These are phyloP conservation scores for Erethizon dorsatum DNA, from an alignment of 2,797 vertebrate genomes.

Conservation along the genomic window DNA sequence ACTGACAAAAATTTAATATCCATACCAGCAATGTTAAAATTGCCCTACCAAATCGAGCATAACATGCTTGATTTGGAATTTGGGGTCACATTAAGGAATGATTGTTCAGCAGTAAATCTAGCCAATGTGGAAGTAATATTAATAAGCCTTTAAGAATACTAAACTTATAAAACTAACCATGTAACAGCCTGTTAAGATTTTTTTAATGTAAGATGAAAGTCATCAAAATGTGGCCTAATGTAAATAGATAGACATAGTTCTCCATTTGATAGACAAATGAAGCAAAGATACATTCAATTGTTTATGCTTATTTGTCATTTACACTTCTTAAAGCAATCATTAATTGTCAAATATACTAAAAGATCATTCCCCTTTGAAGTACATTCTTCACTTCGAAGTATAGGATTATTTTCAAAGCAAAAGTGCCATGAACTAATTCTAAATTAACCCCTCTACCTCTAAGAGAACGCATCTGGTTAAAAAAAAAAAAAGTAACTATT, in stretches of 20 bases:
- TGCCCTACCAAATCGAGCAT: constrained; percentile 71
- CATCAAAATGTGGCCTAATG: constrained; percentile 31
- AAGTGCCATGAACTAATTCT: neutral
- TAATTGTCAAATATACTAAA: constrained; percentile 25
- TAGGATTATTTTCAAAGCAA: neutral
- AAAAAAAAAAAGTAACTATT: neutral
- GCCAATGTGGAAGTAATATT: constrained; percentile 68
- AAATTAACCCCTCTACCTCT: neutral
- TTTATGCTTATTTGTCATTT: constrained; percentile 41
- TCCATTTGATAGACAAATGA: neutral
- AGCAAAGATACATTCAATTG: constrained; percentile 7
- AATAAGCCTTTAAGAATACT: constrained; percentile 70
- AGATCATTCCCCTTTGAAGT: neutral
- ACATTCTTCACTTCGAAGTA: neutral
- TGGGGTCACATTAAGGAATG: constrained; percentile 74
- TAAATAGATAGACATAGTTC: constrained; percentile 19
- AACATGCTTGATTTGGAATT: constrained; percentile 67
- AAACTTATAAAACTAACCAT: constrained; percentile 68
- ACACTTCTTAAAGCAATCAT: neutral
- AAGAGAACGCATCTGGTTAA: neutral
- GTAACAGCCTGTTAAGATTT: neutral
- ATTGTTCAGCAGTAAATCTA: constrained; percentile 79
- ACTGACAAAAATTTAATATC: constrained; percentile 79
- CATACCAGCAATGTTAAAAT: constrained; percentile 69
- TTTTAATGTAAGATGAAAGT: constrained; percentile 61